Base-by-base conservation (phyloP, 1,140 invertebrate genomes). In the Acromyrmex echinatior region DNA sequence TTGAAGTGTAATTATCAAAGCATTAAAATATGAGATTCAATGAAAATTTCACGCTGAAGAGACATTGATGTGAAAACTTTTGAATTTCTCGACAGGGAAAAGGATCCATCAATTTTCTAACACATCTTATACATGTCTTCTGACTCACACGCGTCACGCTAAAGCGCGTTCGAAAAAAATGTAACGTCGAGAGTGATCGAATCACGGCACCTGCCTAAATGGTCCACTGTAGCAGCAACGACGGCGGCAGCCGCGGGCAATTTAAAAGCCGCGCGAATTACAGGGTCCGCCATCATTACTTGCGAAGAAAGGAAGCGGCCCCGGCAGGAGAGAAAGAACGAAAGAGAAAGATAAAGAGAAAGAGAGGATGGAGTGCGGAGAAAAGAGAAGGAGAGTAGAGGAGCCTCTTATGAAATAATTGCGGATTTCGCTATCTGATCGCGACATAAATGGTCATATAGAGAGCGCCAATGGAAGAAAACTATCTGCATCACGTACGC, bases 191-290 rank as follows among this genome's bases (percentile, higher is more conserved):
- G 71, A 77, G 63, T 86, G 86, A 90, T 90, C 89, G 88, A 87
- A 90, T 90, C 88, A 74, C 80, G 88, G 86, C 89, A 90, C 89
- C 88, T 90, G 89, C 65, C 68, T 74, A 79, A 87, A 60, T 76
- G 88, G 65, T 82, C 51, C 35, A 10, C 74, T 78, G n/a, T 60
- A 62, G 70, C 39, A 63, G 70, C 56, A 71, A 25, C 66, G 60
- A 56, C 56, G 56, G 76, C 74, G 80, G 86, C 78, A 51, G 89
- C 89, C 88, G 86, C 49, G 88, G 28, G 89, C 88, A 86, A 90
- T 90, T 86, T 87, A 81, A 90, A 81, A 86, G 89, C 89, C 89
- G 89, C 88, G 76, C 80, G 86, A 87, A 90, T 90, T 90, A 90
- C 89, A 90, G 89, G 89, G 86, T 90, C 49, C 88, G 86, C 53